Evolutionary conservation across 2,888 invertebrate species (phyloP).

Genomic region (Leuctra nigra): DNA sequence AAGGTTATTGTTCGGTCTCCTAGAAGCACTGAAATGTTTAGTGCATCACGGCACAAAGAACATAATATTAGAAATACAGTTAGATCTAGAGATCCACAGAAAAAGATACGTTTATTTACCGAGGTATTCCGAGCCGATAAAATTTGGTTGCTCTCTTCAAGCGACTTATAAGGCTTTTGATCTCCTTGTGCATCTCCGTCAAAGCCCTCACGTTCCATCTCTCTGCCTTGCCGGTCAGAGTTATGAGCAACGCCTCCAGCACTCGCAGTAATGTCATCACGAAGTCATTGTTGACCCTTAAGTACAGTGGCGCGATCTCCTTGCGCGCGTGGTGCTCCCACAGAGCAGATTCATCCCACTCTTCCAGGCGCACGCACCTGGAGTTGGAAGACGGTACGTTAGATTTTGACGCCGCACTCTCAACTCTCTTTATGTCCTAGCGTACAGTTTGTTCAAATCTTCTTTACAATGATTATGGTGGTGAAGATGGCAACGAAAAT

Average conservation of each 20-base stretch:
- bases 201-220: slow-evolving; percentile 33
- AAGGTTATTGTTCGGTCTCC: too few species aligned
- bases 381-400: too few species aligned
- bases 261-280: slow-evolving; percentile 46
- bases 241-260: slow-evolving; percentile 50
- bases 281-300: too few species aligned
- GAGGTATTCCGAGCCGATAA: slow-evolving; percentile 35
- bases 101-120: slow-evolving; percentile 22
- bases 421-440: too few species aligned
- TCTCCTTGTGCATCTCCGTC: slow-evolving; percentile 33
- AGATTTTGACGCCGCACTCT: too few species aligned
- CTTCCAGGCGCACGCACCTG: slow-evolving; percentile 50
- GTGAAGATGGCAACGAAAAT: too few species aligned
- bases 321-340: slow-evolving; percentile 42
- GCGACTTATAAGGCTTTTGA: slow-evolving; percentile 35
- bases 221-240: slow-evolving; percentile 42
- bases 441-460: too few species aligned
- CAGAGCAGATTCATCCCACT: slow-evolving; percentile 50
- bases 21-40: too few species aligned
- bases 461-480: too few species aligned
- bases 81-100: too few species aligned
- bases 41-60: too few species aligned
- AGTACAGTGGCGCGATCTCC: slow-evolving; percentile 36
- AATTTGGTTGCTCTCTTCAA: slow-evolving; percentile 34
- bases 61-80: too few species aligned